Evolutionary conservation across 1,140 invertebrate species (phyloP).

Genomic region (Drosophila melanogaster): DNA sequence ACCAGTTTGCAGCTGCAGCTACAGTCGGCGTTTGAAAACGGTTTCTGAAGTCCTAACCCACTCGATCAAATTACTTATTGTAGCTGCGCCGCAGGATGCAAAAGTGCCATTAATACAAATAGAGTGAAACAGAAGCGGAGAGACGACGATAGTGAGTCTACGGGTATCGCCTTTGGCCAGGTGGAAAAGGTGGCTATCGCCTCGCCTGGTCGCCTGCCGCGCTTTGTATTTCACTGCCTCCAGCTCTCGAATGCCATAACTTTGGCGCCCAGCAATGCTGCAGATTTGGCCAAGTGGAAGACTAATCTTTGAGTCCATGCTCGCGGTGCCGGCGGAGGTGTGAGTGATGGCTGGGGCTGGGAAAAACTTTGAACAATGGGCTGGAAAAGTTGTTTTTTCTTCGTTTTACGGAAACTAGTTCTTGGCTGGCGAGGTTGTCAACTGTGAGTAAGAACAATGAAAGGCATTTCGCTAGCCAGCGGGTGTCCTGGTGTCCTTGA

Average conservation of each 20-base stretch:
- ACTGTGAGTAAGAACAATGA: constrained; percentile 69
- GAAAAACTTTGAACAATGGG: constrained; percentile 76
- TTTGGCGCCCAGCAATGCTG: constrained; percentile 60
- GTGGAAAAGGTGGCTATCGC: constrained; percentile 48
- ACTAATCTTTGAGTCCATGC: constrained; percentile 75
- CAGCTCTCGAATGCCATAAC: constrained; percentile 57
- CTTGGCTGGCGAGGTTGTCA: constrained; percentile 67
- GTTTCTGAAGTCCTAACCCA: constrained; percentile 22
- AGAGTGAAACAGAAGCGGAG: constrained; percentile 68
- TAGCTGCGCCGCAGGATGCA: constrained; percentile 71
- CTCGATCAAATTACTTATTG: constrained; percentile 82
- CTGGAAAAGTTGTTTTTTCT: constrained; percentile 58
- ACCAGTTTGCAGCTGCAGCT: constrained; percentile 13
- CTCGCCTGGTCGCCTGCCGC: constrained; percentile 35
- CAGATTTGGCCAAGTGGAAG: constrained; percentile 79
- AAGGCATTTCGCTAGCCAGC: constrained; percentile 61
- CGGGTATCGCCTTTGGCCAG: constrained; percentile 49
- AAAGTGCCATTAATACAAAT: constrained; percentile 80
- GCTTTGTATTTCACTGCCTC: constrained; percentile 1
- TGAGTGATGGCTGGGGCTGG: constrained; percentile 39
- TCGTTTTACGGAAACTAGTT: constrained; percentile 55
- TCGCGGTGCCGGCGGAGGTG: constrained; percentile 26
- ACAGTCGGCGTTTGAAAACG: not conserved
- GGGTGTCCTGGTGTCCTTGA: constrained; percentile 38
- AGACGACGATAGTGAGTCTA: constrained; percentile 4